These are phyloP conservation scores for Anguilla anguilla DNA, from an alignment of 2,797 vertebrate genomes.

Conservation along the genomic window DNA sequence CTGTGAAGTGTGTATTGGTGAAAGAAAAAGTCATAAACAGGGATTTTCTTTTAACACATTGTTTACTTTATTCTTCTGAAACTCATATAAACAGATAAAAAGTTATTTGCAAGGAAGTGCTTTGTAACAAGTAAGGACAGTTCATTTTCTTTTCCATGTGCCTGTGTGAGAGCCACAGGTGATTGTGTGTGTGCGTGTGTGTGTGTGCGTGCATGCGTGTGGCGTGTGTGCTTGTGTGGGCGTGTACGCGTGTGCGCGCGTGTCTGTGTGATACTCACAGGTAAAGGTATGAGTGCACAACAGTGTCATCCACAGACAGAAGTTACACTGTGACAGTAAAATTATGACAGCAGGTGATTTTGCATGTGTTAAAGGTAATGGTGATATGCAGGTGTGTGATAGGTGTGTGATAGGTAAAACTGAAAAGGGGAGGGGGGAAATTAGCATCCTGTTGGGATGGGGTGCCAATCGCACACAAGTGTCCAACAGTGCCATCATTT, in stretches of 20 bases:
- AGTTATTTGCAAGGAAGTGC: neutral
- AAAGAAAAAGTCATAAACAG: neutral
- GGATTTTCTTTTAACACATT: constrained; percentile 22
- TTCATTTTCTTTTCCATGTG: constrained; percentile 2
- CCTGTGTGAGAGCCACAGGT: constrained; percentile 25
- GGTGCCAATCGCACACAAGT: neutral
- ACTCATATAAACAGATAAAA: constrained; percentile 58
- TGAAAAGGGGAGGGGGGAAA: neutral
- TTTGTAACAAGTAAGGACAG: constrained; percentile 10
- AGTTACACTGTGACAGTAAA: neutral
- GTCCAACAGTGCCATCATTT: neutral
- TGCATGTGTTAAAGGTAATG: neutral
- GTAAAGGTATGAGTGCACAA: constrained; percentile 5
- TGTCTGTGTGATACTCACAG: neutral
- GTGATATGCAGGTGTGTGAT: neutral
- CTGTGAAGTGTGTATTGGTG: neutral
- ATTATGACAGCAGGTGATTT: no score
- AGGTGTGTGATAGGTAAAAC: neutral
- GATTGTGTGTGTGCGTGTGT: constrained; percentile 13
- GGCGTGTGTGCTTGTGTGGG: constrained; percentile 30
- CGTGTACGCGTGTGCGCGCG: constrained; percentile 39
- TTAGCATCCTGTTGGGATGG: neutral
- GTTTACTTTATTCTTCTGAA: constrained; percentile 50
- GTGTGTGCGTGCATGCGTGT: constrained; percentile 22
- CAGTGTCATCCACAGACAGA: neutral